A percentile compares a stretch with the other conserved stretches of the same genome.
Conservation (phyloP, 1,140 invertebrate genomes). For the Papilio dardanus region DNA sequence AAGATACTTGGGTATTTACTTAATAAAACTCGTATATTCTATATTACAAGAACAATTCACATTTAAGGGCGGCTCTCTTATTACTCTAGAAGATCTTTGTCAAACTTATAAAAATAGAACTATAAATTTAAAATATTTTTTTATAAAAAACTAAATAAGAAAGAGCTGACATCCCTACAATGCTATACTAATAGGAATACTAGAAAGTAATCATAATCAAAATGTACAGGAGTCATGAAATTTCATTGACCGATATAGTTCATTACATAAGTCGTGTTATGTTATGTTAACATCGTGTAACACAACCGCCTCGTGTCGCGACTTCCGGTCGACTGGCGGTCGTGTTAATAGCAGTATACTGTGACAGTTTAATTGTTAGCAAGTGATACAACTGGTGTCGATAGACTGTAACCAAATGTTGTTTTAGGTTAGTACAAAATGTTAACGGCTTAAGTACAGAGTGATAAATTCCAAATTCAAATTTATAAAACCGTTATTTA, state of each 20-base stretch:
- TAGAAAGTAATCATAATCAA: neutral
- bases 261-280: neutral
- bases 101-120: too few relatives aligned
- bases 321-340: constrained; percentile 1
- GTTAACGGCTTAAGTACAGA: too few relatives aligned
- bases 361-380: neutral
- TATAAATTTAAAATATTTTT: too few relatives aligned
- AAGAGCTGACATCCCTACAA: too few relatives aligned
- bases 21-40: too few relatives aligned
- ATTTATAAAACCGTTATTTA: neutral
- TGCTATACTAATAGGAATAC: too few relatives aligned
- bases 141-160: too few relatives aligned
- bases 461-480: neutral
- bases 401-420: neutral
- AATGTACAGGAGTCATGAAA: neutral
- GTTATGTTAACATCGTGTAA: neutral
- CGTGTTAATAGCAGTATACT: neutral
- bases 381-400: constrained; percentile 2
- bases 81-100: too few relatives aligned
- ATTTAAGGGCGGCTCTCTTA: too few relatives aligned
- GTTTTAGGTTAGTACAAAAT: neutral
- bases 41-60: too few relatives aligned
- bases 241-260: neutral
- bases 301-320: neutral
- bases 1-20: too few relatives aligned